A percentile compares a stretch with the other conserved stretches of the same genome.
phyloP scores from a whole-genome alignment of 92 coral and sea anemone species.

The Meandrina meandrites region DNA sequence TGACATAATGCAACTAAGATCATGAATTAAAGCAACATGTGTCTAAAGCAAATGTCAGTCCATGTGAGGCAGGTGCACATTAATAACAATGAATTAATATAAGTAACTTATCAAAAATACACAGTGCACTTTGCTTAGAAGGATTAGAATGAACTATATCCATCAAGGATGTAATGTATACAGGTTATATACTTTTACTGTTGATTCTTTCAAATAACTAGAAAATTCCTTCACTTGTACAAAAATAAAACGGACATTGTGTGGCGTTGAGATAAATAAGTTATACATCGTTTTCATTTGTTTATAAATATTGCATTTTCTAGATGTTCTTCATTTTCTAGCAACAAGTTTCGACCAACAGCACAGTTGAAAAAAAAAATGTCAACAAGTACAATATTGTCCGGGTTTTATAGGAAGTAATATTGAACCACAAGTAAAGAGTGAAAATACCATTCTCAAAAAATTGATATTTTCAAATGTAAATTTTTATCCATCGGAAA shows the following conservation, averaged over 20 bases:
- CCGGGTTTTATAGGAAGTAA: background rate
- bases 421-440: background rate
- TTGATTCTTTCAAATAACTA: background rate
- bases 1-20: background rate
- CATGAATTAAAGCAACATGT: background rate
- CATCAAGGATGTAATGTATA: background rate
- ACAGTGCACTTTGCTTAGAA: background rate
- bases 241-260: background rate
- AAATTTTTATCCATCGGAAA: background rate
- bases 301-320: conserved; percentile 21
- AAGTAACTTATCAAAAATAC: background rate
- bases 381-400: background rate
- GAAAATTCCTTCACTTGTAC: background rate
- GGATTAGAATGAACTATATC: background rate
- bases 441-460: conserved; percentile 1
- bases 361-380: background rate
- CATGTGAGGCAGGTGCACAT: conserved; percentile 3
- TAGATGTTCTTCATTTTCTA: conserved; percentile 2
- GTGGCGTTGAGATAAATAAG: background rate
- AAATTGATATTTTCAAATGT: background rate
- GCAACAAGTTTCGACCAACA: background rate
- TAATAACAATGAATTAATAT: background rate
- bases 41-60: background rate
- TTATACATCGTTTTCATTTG: background rate
- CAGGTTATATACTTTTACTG: background rate